Conservation (phyloP, 1,140 invertebrate genomes). For the Artemia franciscana region DNA sequence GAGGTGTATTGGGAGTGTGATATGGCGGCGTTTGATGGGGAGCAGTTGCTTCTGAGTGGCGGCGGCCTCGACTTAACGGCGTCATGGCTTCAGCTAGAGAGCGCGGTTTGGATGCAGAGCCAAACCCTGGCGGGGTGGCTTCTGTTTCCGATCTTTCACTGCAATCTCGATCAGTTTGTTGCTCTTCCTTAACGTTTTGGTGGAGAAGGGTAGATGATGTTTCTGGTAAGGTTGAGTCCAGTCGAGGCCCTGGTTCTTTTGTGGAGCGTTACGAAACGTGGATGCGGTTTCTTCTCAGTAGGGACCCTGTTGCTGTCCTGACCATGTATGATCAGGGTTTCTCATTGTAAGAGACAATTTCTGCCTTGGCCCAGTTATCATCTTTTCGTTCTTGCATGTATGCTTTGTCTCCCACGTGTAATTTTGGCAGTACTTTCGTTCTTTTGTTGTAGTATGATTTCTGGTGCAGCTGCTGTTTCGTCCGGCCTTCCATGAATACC, state of each 20-base stretch:
- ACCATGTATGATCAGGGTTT: neutral
- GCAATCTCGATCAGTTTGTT: neutral
- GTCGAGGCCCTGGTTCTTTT: too few relatives aligned
- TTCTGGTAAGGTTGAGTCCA: neutral
- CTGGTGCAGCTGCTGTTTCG: neutral
- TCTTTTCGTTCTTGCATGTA: neutral
- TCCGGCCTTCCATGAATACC: neutral
- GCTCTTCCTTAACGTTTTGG: neutral
- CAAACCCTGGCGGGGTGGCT: neutral
- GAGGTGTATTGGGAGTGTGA: too few relatives aligned
- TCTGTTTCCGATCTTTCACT: neutral
- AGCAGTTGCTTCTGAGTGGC: too few relatives aligned
- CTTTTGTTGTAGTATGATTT: neutral
- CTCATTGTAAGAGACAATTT: neutral
- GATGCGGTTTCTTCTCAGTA: neutral
- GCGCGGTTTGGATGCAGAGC: neutral
- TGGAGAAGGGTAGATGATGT: neutral
- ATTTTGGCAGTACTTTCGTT: neutral
- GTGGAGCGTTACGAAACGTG: neutral
- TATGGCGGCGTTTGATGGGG: too few relatives aligned
- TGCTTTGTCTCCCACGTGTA: neutral
- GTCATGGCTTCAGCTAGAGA: neutral
- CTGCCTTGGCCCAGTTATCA: neutral
- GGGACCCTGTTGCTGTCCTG: neutral
- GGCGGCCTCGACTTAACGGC: too few relatives aligned